Conservation (phyloP, 2,113 vertebrate species). For the Carollia perspicillata region DNA sequence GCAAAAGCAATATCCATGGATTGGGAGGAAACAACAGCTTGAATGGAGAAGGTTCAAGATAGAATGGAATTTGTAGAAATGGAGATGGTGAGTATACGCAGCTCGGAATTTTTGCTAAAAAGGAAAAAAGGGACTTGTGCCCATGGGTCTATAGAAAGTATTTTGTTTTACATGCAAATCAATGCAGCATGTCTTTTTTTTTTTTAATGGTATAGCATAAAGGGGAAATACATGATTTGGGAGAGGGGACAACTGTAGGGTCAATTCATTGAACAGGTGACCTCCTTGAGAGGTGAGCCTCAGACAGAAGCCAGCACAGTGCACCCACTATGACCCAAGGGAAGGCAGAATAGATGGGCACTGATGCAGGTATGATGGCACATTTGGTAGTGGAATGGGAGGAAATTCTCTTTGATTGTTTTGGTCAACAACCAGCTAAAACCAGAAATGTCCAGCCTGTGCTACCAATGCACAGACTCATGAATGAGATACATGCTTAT, state of each 20-base stretch:
- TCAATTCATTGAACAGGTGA: not conserved
- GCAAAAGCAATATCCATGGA: not conserved
- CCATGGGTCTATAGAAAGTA: not conserved
- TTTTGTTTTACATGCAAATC: not conserved
- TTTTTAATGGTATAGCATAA: not conserved
- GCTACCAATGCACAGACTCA: not conserved
- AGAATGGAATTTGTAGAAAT: not conserved
- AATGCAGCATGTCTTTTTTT: not conserved
- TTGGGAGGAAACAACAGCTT: not conserved
- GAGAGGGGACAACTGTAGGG: not conserved
- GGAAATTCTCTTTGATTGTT: not conserved
- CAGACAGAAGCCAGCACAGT: not conserved
- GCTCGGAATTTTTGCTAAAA: not conserved
- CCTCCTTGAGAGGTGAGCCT: not conserved
- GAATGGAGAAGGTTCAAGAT: not conserved
- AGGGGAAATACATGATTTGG: not conserved
- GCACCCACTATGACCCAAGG: not conserved
- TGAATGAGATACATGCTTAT: not conserved
- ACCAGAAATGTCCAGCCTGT: not conserved
- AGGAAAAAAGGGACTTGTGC: not conserved
- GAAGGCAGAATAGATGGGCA: not conserved
- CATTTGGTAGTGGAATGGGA: not conserved
- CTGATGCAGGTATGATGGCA: not conserved
- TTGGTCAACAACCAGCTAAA: not conserved
- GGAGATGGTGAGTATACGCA: not conserved